phyloP scores from a whole-genome alignment of 2,797 vertebrate species.

The Anniella stebbinsi region DNA sequence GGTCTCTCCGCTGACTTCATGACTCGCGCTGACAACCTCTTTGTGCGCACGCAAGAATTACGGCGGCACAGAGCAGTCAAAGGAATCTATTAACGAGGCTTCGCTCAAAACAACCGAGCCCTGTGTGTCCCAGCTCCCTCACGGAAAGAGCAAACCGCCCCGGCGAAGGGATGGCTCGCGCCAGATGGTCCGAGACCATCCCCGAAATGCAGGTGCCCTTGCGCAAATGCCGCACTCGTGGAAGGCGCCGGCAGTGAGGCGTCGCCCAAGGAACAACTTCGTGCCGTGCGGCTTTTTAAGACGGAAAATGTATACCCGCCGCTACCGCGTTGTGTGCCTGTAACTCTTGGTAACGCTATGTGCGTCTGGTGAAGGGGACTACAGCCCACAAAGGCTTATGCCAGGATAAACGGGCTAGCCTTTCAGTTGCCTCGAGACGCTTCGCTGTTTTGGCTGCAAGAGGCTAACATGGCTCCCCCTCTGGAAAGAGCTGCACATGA shows the following conservation, averaged over 20 bases:
- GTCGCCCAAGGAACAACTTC: background rate
- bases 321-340: no score
- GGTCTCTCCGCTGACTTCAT: background rate
- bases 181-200: background rate
- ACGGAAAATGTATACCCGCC: no score
- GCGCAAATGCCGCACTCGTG: background rate
- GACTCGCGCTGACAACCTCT: background rate
- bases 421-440: no score
- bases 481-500: background rate
- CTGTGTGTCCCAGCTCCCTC: background rate
- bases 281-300: background rate
- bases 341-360: no score
- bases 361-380: no score
- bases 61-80: background rate
- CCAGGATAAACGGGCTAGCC: no score
- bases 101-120: conserved; percentile 10
- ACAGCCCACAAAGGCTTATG: no score
- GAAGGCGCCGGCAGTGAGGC: background rate
- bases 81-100: conserved; percentile 29
- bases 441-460: no score
- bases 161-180: background rate
- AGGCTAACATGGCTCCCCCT: no score
- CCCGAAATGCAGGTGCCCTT: background rate
- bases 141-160: background rate
- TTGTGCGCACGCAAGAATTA: conserved; percentile 15